These are phyloP conservation scores for Dilophus febrilis DNA, from an alignment of 2,888 invertebrate species.

Conservation along the genomic window DNA sequence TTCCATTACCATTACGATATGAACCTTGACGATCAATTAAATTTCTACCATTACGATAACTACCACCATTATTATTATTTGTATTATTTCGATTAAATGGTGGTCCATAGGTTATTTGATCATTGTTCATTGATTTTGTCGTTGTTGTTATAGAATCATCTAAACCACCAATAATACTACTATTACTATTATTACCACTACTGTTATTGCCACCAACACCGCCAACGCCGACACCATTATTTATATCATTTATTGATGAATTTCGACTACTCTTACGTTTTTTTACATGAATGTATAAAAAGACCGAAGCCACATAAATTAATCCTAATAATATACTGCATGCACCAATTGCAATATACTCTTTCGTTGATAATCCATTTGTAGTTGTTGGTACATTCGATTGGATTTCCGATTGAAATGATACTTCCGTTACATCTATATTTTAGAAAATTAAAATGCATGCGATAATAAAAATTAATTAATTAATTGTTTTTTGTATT, in stretches of 20 bases:
- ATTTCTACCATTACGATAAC: neutral
- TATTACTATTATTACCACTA: no score
- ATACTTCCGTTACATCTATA: slow-evolving; percentile 63
- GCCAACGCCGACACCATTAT: neutral
- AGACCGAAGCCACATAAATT: slow-evolving; percentile 72
- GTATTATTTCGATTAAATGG: slow-evolving; percentile 27
- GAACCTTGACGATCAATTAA: neutral
- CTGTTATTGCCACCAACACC: neutral
- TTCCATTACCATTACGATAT: slow-evolving; percentile 22
- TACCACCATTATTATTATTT: slow-evolving; percentile 12
- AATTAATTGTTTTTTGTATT: no score
- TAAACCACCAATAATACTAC: slow-evolving; percentile 7
- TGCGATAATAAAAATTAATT: no score
- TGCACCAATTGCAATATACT: slow-evolving; percentile 70
- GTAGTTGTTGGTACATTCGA: slow-evolving; percentile 36
- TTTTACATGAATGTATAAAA: slow-evolving; percentile 62
- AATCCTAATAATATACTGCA: slow-evolving; percentile 71
- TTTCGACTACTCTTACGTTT: slow-evolving; percentile 33
- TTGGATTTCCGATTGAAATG: slow-evolving; percentile 50
- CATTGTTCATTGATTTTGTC: slow-evolving; percentile 19
- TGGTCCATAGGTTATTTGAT: slow-evolving; percentile 28
- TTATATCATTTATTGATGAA: neutral
- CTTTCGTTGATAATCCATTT: slow-evolving; percentile 49
- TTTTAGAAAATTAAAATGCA: no score
- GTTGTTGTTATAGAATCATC: neutral